These are phyloP conservation scores for Sisyra terminalis DNA, from an alignment of 2,888 invertebrate genomes.

Conservation along the genomic window DNA sequence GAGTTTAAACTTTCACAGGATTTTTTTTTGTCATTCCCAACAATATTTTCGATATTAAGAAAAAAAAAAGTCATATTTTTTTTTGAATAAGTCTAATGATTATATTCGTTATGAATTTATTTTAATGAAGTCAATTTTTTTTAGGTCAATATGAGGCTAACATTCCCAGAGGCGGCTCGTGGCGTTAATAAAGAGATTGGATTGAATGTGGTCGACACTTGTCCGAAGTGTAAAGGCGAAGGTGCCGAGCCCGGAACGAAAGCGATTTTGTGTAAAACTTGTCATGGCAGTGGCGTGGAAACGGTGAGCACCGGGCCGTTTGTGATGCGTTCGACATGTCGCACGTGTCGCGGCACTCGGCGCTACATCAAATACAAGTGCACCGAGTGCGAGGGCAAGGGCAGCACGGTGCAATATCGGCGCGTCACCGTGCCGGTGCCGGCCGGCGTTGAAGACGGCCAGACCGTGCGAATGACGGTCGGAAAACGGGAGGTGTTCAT, in stretches of 20 bases:
- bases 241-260: constrained; percentile 86
- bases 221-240: constrained; percentile 73
- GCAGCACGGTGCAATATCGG: constrained; percentile 63
- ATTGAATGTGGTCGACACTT: constrained; percentile 84
- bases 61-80: no score
- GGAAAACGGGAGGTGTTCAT: constrained; percentile 85
- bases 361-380: constrained; percentile 85
- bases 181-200: constrained; percentile 89
- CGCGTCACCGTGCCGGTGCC: constrained; percentile 89
- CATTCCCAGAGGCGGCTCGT: constrained; percentile 87
- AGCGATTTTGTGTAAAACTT: constrained; percentile 74
- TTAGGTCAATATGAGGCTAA: constrained; percentile 70
- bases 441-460: constrained; percentile 91
- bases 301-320: constrained; percentile 84
- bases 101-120: no score
- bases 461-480: constrained; percentile 87
- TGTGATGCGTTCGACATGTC: constrained; percentile 90
- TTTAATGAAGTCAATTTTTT: constrained; percentile 13
- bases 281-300: constrained; percentile 95
- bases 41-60: no score
- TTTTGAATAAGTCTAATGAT: no score
- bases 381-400: constrained; percentile 84
- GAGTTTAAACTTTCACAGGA: no score
- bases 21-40: no score
- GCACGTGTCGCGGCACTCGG: constrained; percentile 75